Percentiles rank a stretch among this genome's conserved stretches.
phyloP scores from a whole-genome alignment of 1,140 invertebrate species.

The Diachasmimorpha longicaudata region DNA sequence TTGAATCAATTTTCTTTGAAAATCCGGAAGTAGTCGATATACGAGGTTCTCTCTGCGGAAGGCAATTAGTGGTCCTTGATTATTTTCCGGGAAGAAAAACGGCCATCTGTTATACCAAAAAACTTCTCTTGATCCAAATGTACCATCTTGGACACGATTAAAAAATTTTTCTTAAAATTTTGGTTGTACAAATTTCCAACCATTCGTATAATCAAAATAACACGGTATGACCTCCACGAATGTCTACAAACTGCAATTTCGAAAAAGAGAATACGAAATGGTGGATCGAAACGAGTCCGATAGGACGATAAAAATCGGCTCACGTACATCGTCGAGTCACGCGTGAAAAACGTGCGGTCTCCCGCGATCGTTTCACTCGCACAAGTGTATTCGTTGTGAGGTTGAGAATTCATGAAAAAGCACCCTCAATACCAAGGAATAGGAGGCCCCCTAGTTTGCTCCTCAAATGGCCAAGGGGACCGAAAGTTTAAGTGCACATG shows the following conservation, averaged over 20 bases:
- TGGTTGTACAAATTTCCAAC: no score
- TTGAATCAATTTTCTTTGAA: constrained; percentile 17
- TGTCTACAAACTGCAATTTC: not conserved
- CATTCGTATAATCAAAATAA: no score
- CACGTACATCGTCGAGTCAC: constrained; percentile 35
- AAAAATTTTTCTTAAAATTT: no score
- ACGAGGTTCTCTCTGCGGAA: not conserved
- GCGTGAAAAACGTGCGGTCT: constrained; percentile 35
- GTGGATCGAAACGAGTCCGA: constrained; percentile 14
- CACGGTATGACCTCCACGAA: not conserved
- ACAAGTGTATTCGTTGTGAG: not conserved
- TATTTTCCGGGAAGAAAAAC: not conserved
- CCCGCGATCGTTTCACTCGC: constrained; percentile 23
- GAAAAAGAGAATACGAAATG: not conserved
- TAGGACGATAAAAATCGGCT: constrained; percentile 28
- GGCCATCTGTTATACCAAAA: no score
- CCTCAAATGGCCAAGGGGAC: constrained; percentile 9
- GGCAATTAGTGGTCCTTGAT: not conserved
- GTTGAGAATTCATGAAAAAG: constrained; percentile 13
- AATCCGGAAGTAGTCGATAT: not conserved
- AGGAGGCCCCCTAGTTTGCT: not conserved
- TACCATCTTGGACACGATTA: no score
- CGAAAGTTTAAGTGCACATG: not conserved
- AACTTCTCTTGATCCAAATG: no score
- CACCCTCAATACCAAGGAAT: constrained; percentile 28